Base-by-base conservation (phyloP, 2,113 vertebrate species). In the Prietella phreatophila region DNA sequence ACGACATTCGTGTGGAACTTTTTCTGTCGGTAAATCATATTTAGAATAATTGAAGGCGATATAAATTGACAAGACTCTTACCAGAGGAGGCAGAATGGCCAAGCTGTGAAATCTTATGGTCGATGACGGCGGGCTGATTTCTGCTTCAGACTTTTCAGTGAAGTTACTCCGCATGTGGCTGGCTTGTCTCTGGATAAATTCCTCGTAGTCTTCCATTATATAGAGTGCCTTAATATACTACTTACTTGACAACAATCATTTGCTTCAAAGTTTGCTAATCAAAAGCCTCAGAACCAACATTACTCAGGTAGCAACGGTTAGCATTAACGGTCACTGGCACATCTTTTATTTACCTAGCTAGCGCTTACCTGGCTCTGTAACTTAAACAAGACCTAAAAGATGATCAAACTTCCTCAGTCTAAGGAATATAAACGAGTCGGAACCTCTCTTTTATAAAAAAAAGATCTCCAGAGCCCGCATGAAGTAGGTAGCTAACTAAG, bases 161-260 rank as follows among this genome's bases (percentile, higher is more conserved):
- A 88, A 55, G 39, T 80, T 89, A 13, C 47, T 86, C 87, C 69
- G 85, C 69, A 94, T 79, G 10, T 71, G 82, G 36, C 82, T 89
- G 19, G 92, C 79, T n/a, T 76, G 82, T 81, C 56, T 89, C 82
- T 89, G 90, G n/a, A 93, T 92, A 89, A 96, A 96, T 42, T 60
- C 61, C 11, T 94, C 92, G 87, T 95, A 96, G 82, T 91, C 91
- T 86, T 96, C 95, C 94, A 95, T 95, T 53, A 58, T 69, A 14
- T 22, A n/a, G 36, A 47, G 10, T 27, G 2, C n/a, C 9, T 55
- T 67, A 0, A 39, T 61, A 61, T 42, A 58, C 53, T 85, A 19
- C 27, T 61, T 14, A 39, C 73, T 39, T 11, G 14, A 81, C 10
- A 81, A 80, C 13, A 56, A 36, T 15, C 11, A 15, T 86, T 86